Evolutionary conservation across 2,888 invertebrate species (phyloP), one percentile per base, ranked within the genome.

Genomic region (Prosapia bicincta): DNA sequence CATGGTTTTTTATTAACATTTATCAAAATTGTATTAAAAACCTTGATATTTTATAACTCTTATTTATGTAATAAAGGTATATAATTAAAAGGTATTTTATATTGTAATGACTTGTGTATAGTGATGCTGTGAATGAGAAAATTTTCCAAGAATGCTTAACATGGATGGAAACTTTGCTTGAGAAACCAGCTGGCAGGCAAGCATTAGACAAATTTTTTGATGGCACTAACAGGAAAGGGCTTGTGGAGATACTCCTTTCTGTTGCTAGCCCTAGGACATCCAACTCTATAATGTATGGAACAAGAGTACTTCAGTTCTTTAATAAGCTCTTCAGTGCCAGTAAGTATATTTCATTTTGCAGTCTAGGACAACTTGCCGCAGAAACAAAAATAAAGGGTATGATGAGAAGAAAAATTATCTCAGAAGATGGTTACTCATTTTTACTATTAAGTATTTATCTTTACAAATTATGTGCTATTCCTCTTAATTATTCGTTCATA

Each of bases 161-260:
- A 81, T 96, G 95, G 82, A 93, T 97, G 90, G 95, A 96, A 83
- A 91, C 91, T 82, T 90, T 96, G 79, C 84, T 97, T 25, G 96
- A 96, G 73, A 93, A 93, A 78, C 89, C 92, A 0, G 89, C 93
- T 0, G 96, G 96, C 0, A 89, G 93, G 78, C 89, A 91, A 81
- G 96, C 97, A 0, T 89, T 96, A 82, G 92, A 95, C 81, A 89
- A 90, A 76, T 95, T 96, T 82, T 96, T 96, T 82, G 90, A 88
- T 2, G 87, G 78, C 38, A 86, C 89, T 1, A 89, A 90, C 0
- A 88, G 88, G 26, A 90, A 90, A 81, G 91, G 91, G 78, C 88
- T 97, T 65, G 92, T 94, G 0, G 92, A 93, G 78, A 88, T 96
- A 15, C 86, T 97, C 54, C 86, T 97, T 71, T 92, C 95, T 0